phyloP scores from a whole-genome alignment of 2,888 invertebrate genomes.

The Erebia ligea region DNA sequence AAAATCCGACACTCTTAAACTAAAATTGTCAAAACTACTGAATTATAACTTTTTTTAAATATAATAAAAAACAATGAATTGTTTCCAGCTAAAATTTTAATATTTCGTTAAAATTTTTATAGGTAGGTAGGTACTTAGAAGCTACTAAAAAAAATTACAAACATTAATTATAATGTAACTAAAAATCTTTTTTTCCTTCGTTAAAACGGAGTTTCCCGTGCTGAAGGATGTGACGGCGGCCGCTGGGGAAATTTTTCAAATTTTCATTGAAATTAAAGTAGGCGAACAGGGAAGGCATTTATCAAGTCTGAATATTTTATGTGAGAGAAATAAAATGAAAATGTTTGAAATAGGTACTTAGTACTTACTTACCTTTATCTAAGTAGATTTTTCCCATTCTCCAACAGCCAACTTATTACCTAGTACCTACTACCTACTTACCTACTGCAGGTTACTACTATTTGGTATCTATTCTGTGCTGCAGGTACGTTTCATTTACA shows the following conservation, averaged over 20 bases:
- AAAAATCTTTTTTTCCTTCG: constrained; percentile 26
- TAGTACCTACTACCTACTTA: too few species aligned
- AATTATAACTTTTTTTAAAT: too few species aligned
- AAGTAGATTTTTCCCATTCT: too few species aligned
- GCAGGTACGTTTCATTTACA: neutral
- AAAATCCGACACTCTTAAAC: too few species aligned
- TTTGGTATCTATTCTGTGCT: too few species aligned
- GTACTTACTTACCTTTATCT: too few species aligned
- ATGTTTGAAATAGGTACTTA: constrained; percentile 27
- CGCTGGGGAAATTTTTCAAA: constrained; percentile 77
- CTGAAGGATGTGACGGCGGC: constrained; percentile 46
- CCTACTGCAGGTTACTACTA: too few species aligned
- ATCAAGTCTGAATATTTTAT: constrained; percentile 55
- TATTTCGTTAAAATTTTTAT: neutral
- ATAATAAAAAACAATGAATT: too few species aligned
- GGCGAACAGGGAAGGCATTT: constrained; percentile 64
- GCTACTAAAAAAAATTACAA: constrained; percentile 6
- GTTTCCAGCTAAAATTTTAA: neutral
- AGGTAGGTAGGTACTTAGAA: neutral
- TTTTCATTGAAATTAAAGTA: constrained; percentile 72
- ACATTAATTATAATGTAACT: constrained; percentile 8
- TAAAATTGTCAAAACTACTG: too few species aligned
- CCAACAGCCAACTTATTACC: too few species aligned
- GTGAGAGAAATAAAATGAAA: constrained; percentile 28
- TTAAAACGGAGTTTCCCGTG: constrained; percentile 30